Evolutionary conservation across 2,888 invertebrate species (phyloP), one percentile per base, ranked within the genome.

Genomic region (Erebia ligea): DNA sequence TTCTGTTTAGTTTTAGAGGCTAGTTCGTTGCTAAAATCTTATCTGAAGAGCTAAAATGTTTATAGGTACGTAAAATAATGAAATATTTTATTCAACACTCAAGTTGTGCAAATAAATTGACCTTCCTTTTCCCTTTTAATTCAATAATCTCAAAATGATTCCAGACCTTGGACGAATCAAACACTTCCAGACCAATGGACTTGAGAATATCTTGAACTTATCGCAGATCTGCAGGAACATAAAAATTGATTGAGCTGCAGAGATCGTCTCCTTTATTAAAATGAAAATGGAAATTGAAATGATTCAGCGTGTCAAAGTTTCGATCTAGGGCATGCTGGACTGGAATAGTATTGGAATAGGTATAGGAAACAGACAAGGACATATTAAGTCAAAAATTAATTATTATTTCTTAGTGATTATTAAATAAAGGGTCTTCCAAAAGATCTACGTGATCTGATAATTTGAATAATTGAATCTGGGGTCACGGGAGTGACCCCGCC

Each of bases 221-320:
- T 76, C 76, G 62, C 68, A 34, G 70, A 73, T 73, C 70, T 75
- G 68, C 71, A 67, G 59, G 73, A 57, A 69, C 68, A 71, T 75
- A 75, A 76, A 73, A 78, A 79, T 76, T 78, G 76, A 76, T 74
- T 48, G 74, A 74, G 73, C 70, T 68, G 63, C 69, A 50, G 65
- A 66, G 69, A 72, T 68, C 63, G 61, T 66, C 66, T 62, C 67
- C 69, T 69, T 69, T 68, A 70, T 65, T 68, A 45, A 66, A 61
- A 66, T 42, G 34, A 68, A 62, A 64, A 65, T 64, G 19, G 61
- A 34, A 54, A 68, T 71, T 57, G 57, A 70, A 70, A 65, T 54
- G 50, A 57, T 57, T 58, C 63, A 48, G 17, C 21, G 45, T n/a
- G 21, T n/a, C 45, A 42, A 2, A 21, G 15, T 1, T 5, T 10